Evolutionary conservation across 2,113 vertebrate species (phyloP), one percentile per base, ranked within the genome.

Genomic region (Cygnus buccinator): DNA sequence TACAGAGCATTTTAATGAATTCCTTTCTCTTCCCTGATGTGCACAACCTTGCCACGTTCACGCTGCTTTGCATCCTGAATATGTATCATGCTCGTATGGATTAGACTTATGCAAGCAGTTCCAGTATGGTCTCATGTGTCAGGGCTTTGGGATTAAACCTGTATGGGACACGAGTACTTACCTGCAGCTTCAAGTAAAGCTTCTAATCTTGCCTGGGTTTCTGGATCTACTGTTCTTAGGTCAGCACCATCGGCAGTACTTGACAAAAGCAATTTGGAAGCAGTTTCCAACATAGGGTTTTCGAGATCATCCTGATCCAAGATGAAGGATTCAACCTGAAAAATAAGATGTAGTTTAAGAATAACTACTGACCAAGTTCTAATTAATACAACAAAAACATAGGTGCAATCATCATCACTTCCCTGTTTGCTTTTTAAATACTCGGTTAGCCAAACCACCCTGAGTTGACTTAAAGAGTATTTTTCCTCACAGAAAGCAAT

Each of bases 221-320:
- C 99, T 95, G 99, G 99, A 97, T 99, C 99, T 90, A 99, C 99
- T 62, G 99, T 99, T 97, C 99, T 98, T 96, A 99, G 98, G 98
- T 99, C 99, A 92, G 99, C 98, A 94, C 99, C 99, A 62, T 99
- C 99, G 70, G 99, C 98, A 88, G 99, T 99, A 94, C 99, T 99
- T 43, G 99, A 99, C 89, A 99, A 96, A 48, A 99, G 99, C 93
- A 99, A 95, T 96, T 99, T 99, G 82, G 99, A 99, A 73, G 99
- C 99, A 0, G 99, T 99, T 98, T 99, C 99, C 98, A 99, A 98
- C 98, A 99, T 99, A 16, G 99, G 99, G 98, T 99, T 99, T 97
- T 99, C 99, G 7, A 99, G 98, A 97, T 99, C 99, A 97, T 99
- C 99, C 98, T 99, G 99, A 98, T 99, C 99, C 94, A 99, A 97